Evolutionary conservation across 2,888 invertebrate species (phyloP).

Genomic region (Acleris holmiana): DNA sequence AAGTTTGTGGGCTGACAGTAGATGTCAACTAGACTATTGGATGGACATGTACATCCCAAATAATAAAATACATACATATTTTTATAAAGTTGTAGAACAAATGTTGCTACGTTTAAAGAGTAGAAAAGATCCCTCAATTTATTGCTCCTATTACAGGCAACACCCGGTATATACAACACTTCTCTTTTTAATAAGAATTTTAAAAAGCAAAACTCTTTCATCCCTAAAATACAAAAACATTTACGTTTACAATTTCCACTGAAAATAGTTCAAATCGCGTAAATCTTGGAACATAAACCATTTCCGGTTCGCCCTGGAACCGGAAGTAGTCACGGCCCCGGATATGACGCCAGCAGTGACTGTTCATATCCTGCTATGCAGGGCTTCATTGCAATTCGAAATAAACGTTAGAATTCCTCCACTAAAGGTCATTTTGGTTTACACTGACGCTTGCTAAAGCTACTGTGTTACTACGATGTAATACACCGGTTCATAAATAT

Average conservation of each 20-base stretch:
- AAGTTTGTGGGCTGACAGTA: too few species aligned
- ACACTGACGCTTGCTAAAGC: background rate
- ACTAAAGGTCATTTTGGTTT: background rate
- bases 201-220: background rate
- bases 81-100: too few species aligned
- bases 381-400: slow-evolving; percentile 25
- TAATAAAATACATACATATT: too few species aligned
- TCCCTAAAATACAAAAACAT: background rate
- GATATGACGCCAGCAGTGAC: slow-evolving; percentile 68
- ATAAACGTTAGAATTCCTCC: background rate
- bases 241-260: slow-evolving; percentile 15
- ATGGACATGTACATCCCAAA: too few species aligned
- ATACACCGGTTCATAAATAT: background rate
- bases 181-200: too few species aligned
- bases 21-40: too few species aligned
- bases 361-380: slow-evolving; percentile 62
- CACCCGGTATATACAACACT: too few species aligned
- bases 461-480: slow-evolving; percentile 3
- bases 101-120: too few species aligned
- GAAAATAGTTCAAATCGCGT: slow-evolving; percentile 33
- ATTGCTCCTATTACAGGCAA: too few species aligned
- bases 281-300: slow-evolving; percentile 36
- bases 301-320: slow-evolving; percentile 49
- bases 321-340: slow-evolving; percentile 68
- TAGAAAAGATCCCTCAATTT: too few species aligned